Percentiles rank a stretch among this genome's conserved stretches.
phyloP scores from a whole-genome alignment of 2,797 vertebrate genomes.

The Myotis myotis region DNA sequence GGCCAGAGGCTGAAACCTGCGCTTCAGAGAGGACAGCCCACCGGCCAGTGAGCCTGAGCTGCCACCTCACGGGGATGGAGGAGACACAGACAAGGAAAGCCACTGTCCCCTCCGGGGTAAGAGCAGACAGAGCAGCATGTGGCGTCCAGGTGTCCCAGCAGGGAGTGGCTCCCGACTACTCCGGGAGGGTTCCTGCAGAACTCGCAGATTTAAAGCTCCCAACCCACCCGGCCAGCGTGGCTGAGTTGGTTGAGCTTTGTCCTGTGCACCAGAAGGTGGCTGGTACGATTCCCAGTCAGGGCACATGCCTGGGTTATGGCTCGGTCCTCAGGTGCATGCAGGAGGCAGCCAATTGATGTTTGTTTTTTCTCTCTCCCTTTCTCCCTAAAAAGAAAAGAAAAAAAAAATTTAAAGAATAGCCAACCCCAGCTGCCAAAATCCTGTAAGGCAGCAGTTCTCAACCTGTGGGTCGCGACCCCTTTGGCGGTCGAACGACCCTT shows the following conservation, averaged over 20 bases:
- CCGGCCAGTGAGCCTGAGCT: not conserved
- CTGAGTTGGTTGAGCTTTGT: not conserved
- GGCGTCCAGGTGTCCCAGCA: not conserved
- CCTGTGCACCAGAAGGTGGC: not conserved
- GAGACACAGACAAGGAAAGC: fast-evolving
- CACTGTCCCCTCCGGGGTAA: not conserved
- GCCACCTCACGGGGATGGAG: not conserved
- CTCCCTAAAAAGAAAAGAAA: not conserved
- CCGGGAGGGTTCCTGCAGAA: not conserved
- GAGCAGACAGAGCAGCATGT: not conserved
- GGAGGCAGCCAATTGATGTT: not conserved
- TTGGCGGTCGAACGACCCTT: too few relatives aligned
- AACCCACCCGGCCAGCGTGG: not conserved
- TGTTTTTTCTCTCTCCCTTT: not conserved
- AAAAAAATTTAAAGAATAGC: not conserved
- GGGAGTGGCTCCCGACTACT: not conserved
- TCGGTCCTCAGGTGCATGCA: not conserved
- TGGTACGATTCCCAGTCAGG: not conserved
- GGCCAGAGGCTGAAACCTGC: fast-evolving
- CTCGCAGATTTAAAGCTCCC: not conserved
- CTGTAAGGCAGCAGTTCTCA: too few relatives aligned
- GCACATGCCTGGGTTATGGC: not conserved
- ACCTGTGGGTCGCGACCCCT: too few relatives aligned
- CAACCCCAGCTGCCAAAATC: not conserved
- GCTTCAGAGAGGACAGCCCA: fast-evolving